These are phyloP conservation scores for Lanius ludovicianus DNA, from an alignment of 2,113 vertebrate genomes.

Conservation along the genomic window DNA sequence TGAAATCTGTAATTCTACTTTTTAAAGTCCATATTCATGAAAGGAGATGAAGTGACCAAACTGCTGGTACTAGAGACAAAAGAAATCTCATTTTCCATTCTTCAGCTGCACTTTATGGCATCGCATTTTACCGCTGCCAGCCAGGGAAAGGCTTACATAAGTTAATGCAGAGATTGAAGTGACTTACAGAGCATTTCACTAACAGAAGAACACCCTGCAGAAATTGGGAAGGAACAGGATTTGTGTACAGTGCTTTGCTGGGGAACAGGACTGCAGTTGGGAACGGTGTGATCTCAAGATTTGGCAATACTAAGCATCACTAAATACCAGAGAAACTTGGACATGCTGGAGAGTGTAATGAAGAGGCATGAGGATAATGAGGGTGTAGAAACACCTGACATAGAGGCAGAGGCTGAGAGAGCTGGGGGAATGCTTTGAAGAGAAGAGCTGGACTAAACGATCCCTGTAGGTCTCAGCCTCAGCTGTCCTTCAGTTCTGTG, in stretches of 20 bases:
- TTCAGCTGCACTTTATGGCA: neutral
- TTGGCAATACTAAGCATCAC: neutral
- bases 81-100: neutral
- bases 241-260: neutral
- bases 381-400: neutral
- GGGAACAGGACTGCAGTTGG: neutral
- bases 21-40: neutral
- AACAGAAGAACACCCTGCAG: neutral
- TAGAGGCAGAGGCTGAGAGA: neutral
- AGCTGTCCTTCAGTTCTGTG: neutral
- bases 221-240: neutral
- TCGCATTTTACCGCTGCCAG: neutral
- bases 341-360: neutral
- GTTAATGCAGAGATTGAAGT: neutral
- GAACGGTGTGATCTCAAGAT: neutral
- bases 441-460: neutral
- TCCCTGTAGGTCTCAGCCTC: neutral
- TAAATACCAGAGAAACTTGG: neutral
- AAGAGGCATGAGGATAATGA: neutral
- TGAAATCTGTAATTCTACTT: conserved; percentile 13
- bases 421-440: neutral
- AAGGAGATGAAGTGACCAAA: conserved; percentile 19
- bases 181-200: neutral
- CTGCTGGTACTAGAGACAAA: neutral
- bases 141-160: neutral